Evolutionary conservation across 2,113 vertebrate species (phyloP).

Genomic region (Vulpes ferrilata): DNA sequence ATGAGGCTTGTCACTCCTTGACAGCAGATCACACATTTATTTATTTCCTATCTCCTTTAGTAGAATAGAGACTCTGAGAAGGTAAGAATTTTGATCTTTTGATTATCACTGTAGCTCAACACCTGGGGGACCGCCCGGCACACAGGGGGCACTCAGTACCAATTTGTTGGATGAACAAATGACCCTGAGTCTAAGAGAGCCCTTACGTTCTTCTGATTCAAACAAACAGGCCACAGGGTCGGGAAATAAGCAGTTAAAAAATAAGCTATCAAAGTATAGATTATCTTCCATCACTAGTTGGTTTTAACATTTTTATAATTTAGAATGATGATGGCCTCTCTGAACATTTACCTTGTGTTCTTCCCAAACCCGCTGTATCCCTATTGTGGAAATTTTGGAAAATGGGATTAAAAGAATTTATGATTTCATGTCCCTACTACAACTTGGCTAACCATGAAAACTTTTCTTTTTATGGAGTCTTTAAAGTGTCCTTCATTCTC

Average conservation of each 20-base stretch:
- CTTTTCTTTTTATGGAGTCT: neutral
- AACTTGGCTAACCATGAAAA: neutral
- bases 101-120: neutral
- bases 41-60: neutral
- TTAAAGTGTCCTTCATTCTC: neutral
- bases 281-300: neutral
- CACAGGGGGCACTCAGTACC: rapidly evolving
- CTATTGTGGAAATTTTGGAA: neutral
- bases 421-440: no score
- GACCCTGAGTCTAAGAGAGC: neutral
- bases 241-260: neutral
- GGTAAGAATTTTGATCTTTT: neutral
- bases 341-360: neutral
- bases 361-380: neutral
- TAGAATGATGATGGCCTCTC: neutral
- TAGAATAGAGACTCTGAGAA: neutral
- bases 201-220: neutral
- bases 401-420: neutral
- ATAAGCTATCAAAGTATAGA: neutral
- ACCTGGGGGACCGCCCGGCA: no score
- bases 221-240: neutral
- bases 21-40: neutral
- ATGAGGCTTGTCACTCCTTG: neutral
- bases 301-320: neutral
- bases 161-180: neutral